Conservation (phyloP, 1,140 invertebrate genomes). For the Magallana ariakensis region DNA sequence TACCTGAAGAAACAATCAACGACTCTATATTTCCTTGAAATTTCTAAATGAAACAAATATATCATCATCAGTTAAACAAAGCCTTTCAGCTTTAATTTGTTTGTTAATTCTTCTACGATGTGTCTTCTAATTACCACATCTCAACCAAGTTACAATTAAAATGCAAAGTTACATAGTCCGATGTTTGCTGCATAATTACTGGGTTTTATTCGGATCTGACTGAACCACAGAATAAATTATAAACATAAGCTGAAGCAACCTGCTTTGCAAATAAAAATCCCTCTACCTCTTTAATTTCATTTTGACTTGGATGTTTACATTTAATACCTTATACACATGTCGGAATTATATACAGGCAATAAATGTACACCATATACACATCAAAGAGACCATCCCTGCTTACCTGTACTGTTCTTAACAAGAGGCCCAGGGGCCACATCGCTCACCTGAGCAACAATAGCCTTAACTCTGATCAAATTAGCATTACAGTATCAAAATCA, state of each 20-base stretch:
- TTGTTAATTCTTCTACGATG: neutral
- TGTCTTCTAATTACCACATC: constrained; percentile 4
- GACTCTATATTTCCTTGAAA: neutral
- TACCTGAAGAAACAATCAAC: constrained; percentile 61
- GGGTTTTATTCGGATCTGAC: neutral
- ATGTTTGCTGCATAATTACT: constrained; percentile 6
- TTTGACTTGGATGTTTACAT: too few species aligned
- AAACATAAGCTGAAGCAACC: neutral
- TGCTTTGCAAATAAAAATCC: too few species aligned
- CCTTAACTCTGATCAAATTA: too few species aligned
- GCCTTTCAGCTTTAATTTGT: neutral
- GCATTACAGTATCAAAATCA: too few species aligned
- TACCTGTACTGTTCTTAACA: too few species aligned
- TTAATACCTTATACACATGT: too few species aligned
- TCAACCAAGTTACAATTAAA: neutral
- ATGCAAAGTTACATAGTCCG: neutral
- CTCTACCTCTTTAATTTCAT: too few species aligned
- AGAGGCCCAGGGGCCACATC: too few species aligned
- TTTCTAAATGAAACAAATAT: neutral
- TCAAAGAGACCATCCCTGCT: too few species aligned
- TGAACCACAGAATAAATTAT: neutral
- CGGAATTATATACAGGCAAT: too few species aligned
- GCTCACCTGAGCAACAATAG: too few species aligned
- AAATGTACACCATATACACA: too few species aligned
- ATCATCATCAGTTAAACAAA: neutral